Evolutionary conservation across 2,888 invertebrate genomes (phyloP), one percentile per base, ranked within the genome.

Genomic region (Blastobasis lacticolella): DNA sequence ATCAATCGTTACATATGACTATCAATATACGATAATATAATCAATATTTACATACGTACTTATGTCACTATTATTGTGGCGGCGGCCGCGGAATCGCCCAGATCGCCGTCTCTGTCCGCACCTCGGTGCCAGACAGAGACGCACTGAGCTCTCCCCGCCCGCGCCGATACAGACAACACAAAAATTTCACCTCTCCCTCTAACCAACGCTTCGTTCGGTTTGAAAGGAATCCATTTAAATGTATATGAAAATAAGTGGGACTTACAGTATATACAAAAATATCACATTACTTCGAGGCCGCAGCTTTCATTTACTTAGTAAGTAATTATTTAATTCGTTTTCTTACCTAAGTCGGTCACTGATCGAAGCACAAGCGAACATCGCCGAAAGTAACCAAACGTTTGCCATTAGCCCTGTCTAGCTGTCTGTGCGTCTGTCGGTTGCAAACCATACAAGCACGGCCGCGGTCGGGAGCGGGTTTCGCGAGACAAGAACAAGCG

Each of bases 211-310:
- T 76, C 81, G 71, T 78, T 79, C 80, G 73, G 77, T 81, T 78
- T 71, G 67, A 85, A 86, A 84, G 75, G 73, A 86, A 83, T 78
- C 82, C 81, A 82, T 86, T 86, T 85, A 87, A 87, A 88, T 85
- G 84, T 88, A 75, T 87, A 87, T 77, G 88, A 88, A 88, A 88
- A 88, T 87, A 87, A 88, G 78, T 85, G 78, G 81, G 84, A 85
- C 88, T 88, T 86, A 88, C 85, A 86, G 82, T 86, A 87, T 88
- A 85, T 88, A 88, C 88, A 88, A 87, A 88, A 87, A 88, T 88
- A 88, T 88, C 88, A 88, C 88, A 88, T 84, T 84, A 87, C 83
- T 85, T 87, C 85, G 87, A 88, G 88, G 88, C 88, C 88, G 88
- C 88, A 87, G 87, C 88, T 87, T 88, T 85, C 82, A 82, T 71